These are phyloP conservation scores for Acyrthosiphon pisum DNA, from an alignment of 1,140 invertebrate genomes.

Conservation along the genomic window DNA sequence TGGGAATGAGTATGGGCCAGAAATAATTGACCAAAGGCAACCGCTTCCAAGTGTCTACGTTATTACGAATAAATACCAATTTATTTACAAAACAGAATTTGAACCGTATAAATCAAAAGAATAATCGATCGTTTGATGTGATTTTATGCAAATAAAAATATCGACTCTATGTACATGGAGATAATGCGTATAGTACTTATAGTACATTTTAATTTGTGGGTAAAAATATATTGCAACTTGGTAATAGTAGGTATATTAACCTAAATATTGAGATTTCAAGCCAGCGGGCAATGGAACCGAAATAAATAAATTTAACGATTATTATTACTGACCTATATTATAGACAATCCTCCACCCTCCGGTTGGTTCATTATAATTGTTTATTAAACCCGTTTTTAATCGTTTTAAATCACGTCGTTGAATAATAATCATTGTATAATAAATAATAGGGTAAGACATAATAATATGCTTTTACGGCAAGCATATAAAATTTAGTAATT, in stretches of 20 bases:
- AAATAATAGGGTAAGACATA: not conserved
- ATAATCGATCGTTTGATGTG: not conserved
- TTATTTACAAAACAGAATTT: not conserved
- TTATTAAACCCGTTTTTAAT: conserved; percentile 8
- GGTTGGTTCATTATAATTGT: not conserved
- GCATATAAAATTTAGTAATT: not conserved
- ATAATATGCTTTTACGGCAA: not conserved
- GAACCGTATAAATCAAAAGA: not conserved
- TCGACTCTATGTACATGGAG: not conserved
- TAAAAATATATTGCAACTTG: not conserved
- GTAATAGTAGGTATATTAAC: not conserved
- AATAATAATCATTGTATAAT: not conserved
- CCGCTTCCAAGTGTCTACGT: not conserved
- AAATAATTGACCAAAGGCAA: not conserved
- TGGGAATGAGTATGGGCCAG: not conserved
- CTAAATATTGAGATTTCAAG: not conserved
- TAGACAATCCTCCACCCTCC: not conserved
- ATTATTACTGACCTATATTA: not conserved
- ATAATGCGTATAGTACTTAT: not conserved
- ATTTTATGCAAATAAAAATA: not conserved
- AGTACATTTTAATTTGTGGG: not conserved
- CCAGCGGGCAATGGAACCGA: not conserved
- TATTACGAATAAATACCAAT: not conserved
- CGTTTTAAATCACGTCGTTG: not conserved
- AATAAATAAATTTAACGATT: not conserved